A percentile compares a stretch with the other conserved stretches of the same genome.
Conservation (phyloP, 2,113 vertebrate genomes). For the Nestor notabilis region DNA sequence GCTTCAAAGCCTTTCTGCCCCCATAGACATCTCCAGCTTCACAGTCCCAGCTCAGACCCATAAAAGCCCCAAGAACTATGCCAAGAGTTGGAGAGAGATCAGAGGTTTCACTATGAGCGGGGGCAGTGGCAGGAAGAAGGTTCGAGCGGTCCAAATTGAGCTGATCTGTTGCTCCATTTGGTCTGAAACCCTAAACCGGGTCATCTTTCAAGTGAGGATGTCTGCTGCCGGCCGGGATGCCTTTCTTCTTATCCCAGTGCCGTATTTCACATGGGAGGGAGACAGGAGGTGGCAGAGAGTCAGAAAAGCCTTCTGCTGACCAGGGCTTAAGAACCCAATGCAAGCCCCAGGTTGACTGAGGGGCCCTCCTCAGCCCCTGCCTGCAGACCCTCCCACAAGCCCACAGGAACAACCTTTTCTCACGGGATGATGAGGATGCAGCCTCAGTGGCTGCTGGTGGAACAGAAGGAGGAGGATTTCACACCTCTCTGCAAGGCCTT, state of each 20-base stretch:
- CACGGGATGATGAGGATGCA: accelerated
- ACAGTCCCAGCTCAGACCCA: background rate
- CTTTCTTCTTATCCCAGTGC: background rate
- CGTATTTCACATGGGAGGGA: background rate
- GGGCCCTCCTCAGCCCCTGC: background rate
- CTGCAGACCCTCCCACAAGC: background rate
- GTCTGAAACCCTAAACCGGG: slow-evolving; percentile 2
- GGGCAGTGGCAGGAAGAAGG: slow-evolving; percentile 13
- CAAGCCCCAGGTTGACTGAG: accelerated
- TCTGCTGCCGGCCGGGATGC: background rate
- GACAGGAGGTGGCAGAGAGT: background rate
- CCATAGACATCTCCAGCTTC: background rate
- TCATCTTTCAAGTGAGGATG: background rate
- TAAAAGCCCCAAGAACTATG: background rate
- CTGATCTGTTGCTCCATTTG: background rate
- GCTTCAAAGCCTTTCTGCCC: background rate
- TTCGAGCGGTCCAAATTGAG: background rate
- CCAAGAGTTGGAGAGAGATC: slow-evolving; percentile 25
- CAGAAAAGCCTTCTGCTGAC: background rate
- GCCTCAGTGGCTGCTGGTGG: background rate
- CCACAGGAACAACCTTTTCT: accelerated
- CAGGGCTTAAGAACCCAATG: background rate
- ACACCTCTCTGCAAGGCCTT: background rate
- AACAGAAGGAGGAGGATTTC: background rate
- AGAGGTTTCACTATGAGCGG: background rate